phyloP scores from a whole-genome alignment of 2,113 vertebrate species.

The Melanerpes formicivorus region DNA sequence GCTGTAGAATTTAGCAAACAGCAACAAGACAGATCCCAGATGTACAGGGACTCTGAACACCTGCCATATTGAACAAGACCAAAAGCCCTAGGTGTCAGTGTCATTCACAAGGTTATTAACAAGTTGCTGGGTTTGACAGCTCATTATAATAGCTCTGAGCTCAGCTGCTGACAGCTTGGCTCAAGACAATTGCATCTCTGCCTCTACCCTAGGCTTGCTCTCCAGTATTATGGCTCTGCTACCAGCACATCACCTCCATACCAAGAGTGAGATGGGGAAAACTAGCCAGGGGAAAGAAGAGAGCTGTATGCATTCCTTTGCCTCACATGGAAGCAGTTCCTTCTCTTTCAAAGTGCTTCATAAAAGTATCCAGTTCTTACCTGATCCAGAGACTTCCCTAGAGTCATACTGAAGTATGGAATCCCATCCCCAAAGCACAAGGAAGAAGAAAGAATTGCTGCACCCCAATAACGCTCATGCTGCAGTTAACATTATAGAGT shows the following conservation, averaged over 20 bases:
- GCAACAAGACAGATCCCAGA: neutral
- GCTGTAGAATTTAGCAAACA: neutral
- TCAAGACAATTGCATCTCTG: neutral
- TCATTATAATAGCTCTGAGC: neutral
- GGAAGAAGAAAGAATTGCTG: neutral
- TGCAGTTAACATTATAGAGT: neutral
- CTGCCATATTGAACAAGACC: neutral
- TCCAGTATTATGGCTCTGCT: neutral
- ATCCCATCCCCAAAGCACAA: neutral
- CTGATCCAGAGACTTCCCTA: neutral
- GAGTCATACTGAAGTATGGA: neutral
- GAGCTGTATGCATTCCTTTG: neutral
- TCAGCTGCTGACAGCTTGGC: neutral
- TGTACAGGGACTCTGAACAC: neutral
- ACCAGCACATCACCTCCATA: neutral
- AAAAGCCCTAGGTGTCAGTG: neutral
- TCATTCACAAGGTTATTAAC: fast-evolving
- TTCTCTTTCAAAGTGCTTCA: neutral
- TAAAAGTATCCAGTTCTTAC: neutral
- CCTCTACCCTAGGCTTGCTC: neutral
- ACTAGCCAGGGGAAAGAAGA: neutral
- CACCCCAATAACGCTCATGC: neutral
- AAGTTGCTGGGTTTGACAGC: neutral
- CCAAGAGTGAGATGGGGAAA: neutral
- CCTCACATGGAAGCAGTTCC: neutral